Evolutionary conservation across 1,140 invertebrate genomes (phyloP).

Genomic region (Camponotus vicinus): DNA sequence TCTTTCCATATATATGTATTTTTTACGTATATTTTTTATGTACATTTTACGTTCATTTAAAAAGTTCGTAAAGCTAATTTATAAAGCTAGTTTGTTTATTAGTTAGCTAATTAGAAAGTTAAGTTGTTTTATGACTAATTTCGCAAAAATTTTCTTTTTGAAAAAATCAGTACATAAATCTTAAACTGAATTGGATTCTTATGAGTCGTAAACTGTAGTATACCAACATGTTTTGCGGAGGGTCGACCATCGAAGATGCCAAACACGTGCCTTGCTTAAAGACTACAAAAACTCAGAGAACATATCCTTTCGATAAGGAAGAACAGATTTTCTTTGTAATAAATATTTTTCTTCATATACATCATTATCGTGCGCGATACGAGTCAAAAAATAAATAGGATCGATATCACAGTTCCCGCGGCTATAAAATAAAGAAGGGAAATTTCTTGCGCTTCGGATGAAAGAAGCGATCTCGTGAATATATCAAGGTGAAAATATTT

Average conservation of each 20-base stretch:
- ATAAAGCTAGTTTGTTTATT: too few relatives aligned
- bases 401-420: not conserved
- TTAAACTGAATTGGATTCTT: conserved; percentile 2
- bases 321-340: conserved; percentile 10
- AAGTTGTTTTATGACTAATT: not conserved
- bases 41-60: not conserved
- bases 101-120: not conserved
- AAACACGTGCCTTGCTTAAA: conserved; percentile 64
- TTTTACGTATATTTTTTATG: not conserved
- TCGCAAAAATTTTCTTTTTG: not conserved
- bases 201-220: not conserved
- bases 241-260: conserved; percentile 61
- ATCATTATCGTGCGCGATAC: not conserved
- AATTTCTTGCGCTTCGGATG: not conserved
- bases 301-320: not conserved
- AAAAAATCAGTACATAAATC: not conserved
- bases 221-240: not conserved
- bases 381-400: not conserved
- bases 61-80: too few relatives aligned
- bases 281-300: conserved; percentile 30
- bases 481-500: conserved; percentile 38
- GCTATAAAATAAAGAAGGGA: not conserved
- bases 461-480: conserved; percentile 6
- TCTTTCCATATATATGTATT: not conserved
- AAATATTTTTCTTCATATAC: conserved; percentile 20